These are phyloP conservation scores for Okamejei kenojei DNA, from an alignment of 2,797 vertebrate genomes.

Conservation along the genomic window DNA sequence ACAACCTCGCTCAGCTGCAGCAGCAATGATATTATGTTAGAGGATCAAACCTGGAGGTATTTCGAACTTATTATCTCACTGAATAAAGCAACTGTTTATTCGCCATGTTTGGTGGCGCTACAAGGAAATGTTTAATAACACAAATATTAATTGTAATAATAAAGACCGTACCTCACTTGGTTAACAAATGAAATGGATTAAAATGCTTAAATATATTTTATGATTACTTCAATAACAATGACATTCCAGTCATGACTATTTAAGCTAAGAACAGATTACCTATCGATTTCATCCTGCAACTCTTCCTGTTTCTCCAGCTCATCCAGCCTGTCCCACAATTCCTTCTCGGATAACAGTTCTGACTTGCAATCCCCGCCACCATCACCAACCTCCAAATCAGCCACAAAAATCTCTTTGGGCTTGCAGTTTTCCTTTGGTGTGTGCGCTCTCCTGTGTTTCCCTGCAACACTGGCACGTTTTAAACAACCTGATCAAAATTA, in stretches of 20 bases:
- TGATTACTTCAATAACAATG: too few relatives aligned
- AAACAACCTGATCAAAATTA: neutral
- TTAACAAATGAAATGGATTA: neutral
- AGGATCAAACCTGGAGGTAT: too few relatives aligned
- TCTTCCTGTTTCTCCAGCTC: conserved; percentile 82
- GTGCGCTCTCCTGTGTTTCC: conserved; percentile 75
- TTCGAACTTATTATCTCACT: too few relatives aligned
- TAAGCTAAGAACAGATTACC: conserved; percentile 47
- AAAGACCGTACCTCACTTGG: neutral
- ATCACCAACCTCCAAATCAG: conserved; percentile 49
- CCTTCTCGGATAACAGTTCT: conserved; percentile 64
- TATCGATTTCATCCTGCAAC: conserved; percentile 58
- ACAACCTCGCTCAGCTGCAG: too few relatives aligned
- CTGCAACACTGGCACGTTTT: conserved; percentile 44
- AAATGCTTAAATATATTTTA: neutral
- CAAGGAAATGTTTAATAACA: neutral
- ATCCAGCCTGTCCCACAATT: conserved; percentile 79
- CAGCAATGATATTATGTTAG: too few relatives aligned
- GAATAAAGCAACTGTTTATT: too few relatives aligned
- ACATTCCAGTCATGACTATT: neutral
- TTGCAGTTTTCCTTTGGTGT: conserved; percentile 84
- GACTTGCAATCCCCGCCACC: conserved; percentile 47
- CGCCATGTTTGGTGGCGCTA: too few relatives aligned
- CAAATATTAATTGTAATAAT: neutral
- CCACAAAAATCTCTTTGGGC: conserved; percentile 56